Base-by-base conservation (phyloP, 1,140 invertebrate species). In the Lasaia peninsularis region DNA sequence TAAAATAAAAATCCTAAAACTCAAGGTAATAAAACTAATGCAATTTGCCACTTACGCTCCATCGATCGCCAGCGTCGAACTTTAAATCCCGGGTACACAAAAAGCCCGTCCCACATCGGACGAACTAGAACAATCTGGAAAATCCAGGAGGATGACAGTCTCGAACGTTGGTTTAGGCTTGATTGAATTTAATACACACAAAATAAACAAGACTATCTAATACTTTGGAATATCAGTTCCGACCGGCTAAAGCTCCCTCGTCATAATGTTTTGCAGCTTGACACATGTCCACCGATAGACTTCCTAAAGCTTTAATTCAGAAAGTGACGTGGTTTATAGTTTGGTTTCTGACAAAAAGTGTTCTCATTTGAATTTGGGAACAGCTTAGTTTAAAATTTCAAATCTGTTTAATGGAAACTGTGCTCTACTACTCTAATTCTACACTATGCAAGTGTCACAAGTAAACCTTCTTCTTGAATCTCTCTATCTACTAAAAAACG, bases 181-280 rank as follows among this genome's bases (percentile, higher is more conserved):
- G 59, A 56, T 63, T 49, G 58, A 65, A 65, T 61, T 61, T 57
- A 57, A 64, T 68, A 68, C 35, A 55, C 12, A 68, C 73, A 67
- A 72, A 71, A 73, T 71, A 68, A 73, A 72, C 71, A 55, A 53
- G 67, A 75, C 75, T 73, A 75, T 83, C 73, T 78, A 83, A 79
- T 78, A 68, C 69, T 66, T 70, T 70, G 57, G 73, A 77, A 79
- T 80, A 83, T 80, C 76, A 76, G 73, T 75, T 75, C 75, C 78
- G 76, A 73, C 69, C 63, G 60, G 16, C 37, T 7, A 40, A 14
- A 40, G 24, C 1, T 28, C 37, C 40, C 40, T 48, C 40, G 20
- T 48, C 40, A 48, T 48, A 21, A n/a, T 48, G 40, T 21, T 21
- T 48, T 16, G n/a, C 20, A 48, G 20, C 40, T 48, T 48, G 40